Base-by-base conservation (phyloP, 1,140 invertebrate genomes). In the Leptestheria dahalacensis region DNA sequence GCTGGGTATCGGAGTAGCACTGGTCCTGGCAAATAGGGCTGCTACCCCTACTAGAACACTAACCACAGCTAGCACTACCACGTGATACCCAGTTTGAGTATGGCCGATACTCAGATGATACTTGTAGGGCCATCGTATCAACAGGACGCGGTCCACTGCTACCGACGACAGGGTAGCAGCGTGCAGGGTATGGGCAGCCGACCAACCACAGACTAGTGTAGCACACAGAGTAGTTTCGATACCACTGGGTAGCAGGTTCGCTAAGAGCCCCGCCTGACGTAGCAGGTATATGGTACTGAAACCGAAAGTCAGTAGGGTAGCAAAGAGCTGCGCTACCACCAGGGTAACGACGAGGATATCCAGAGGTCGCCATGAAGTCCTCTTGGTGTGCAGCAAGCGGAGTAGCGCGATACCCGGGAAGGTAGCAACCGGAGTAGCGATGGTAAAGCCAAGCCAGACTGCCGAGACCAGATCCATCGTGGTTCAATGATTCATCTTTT, bases 331-430 rank as follows among this genome's bases (percentile, higher is more conserved):
- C 21, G 47, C 58, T 21, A 65, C 64, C 51, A 76, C 66, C 3
- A 78, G 65, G 15, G 75, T 74, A 15, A 77, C 70, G 15, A 79
- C 66, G 33, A 80, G 74, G 21, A 79, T 70, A 57, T 80, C 78
- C 61, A 78, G 72, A n/a, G 74, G 74, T 21, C 77, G 66, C 69
- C 78, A 73, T 23, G 72, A 67, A 0, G 70, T 66, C 15, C 77
- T 72, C 62, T 77, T 76, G 46, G 73, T 75, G 66, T 78, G 75
- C 66, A 78, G 66, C 4, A 70, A 64, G 21, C 66, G 65, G 15
- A 70, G 58, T 12, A 67, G 63, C 65, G 68, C 69, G 18, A 70
- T 63, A 21, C 62, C 63, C 15, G 66, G 58, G 3, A 71, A 60
- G 50, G 64, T 61, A 0, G 61, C 61, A 6, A 67, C 50, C 15